Evolutionary conservation across 2,797 vertebrate species (phyloP).

Genomic region (Psittacula derbiana): DNA sequence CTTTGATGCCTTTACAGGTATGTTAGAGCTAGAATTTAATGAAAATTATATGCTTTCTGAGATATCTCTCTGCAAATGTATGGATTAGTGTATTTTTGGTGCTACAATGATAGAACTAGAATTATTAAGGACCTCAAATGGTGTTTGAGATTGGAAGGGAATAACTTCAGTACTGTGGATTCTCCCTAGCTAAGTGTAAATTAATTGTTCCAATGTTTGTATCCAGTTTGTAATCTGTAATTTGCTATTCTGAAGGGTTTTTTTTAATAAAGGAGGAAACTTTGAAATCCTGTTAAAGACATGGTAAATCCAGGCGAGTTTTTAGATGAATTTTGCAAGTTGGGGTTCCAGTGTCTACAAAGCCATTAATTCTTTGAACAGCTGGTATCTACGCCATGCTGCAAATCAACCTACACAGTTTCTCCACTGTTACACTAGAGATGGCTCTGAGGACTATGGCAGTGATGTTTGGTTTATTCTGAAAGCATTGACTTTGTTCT

Average conservation of each 20-base stretch:
- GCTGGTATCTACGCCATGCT: background rate
- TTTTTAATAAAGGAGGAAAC: background rate
- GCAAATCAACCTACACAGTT: rapidly evolving
- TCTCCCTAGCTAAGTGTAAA: background rate
- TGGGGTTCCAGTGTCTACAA: background rate
- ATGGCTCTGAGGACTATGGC: background rate
- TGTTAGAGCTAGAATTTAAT: background rate
- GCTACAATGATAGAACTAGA: background rate
- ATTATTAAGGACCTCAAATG: background rate
- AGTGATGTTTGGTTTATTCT: background rate
- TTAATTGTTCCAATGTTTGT: background rate
- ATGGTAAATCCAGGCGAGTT: background rate
- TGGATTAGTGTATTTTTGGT: background rate
- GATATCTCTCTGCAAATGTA: background rate
- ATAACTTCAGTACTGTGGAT: background rate
- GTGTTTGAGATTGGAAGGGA: background rate
- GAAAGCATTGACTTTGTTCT: background rate
- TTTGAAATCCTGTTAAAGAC: background rate
- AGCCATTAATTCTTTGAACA: background rate
- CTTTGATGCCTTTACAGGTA: background rate
- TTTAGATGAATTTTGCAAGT: background rate
- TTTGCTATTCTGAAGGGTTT: background rate
- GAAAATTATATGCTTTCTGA: background rate
- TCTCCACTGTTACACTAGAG: background rate
- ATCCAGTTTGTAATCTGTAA: background rate